These are phyloP conservation scores for Tetragnatha versicolor DNA, from an alignment of 1,140 invertebrate genomes.

Conservation along the genomic window DNA sequence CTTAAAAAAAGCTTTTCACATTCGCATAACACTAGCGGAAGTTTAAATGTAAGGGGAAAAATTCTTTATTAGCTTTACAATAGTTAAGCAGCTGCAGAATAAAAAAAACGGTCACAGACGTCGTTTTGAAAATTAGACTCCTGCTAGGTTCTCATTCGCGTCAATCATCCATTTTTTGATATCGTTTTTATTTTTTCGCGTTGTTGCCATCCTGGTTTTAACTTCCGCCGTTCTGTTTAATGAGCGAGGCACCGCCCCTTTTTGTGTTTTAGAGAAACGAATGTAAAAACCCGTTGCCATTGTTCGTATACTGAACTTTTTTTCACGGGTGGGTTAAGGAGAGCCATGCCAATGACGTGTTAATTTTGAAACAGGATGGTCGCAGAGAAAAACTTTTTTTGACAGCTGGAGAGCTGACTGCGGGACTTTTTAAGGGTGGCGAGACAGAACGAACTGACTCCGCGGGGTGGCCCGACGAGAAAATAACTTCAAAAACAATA, in stretches of 20 bases:
- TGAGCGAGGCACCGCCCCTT: conserved; percentile 45
- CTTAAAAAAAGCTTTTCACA: neutral
- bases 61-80: conserved; percentile 36
- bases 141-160: neutral
- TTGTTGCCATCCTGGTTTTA: conserved; percentile 14
- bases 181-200: neutral
- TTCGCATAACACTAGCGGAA: neutral
- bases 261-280: conserved; percentile 50
- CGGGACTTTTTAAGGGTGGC: neutral
- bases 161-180: conserved; percentile 33
- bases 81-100: conserved; percentile 19
- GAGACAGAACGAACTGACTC: neutral
- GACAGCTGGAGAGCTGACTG: conserved; percentile 39
- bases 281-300: conserved; percentile 33
- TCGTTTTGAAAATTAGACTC: conserved; percentile 48
- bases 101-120: conserved; percentile 17
- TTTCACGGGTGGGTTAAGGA: conserved; percentile 24
- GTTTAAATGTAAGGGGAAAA: conserved; percentile 21
- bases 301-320: too few relatives aligned
- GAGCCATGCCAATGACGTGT: conserved; percentile 39
- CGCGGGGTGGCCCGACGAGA: neutral
- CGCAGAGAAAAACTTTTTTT: too few relatives aligned
- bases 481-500: too few relatives aligned
- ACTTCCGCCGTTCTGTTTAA: conserved; percentile 48
- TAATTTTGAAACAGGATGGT: conserved; percentile 43